Percentiles rank a stretch among this genome's conserved stretches.
phyloP scores from a whole-genome alignment of 2,797 vertebrate species.

The Dromococcyx pavoninus region DNA sequence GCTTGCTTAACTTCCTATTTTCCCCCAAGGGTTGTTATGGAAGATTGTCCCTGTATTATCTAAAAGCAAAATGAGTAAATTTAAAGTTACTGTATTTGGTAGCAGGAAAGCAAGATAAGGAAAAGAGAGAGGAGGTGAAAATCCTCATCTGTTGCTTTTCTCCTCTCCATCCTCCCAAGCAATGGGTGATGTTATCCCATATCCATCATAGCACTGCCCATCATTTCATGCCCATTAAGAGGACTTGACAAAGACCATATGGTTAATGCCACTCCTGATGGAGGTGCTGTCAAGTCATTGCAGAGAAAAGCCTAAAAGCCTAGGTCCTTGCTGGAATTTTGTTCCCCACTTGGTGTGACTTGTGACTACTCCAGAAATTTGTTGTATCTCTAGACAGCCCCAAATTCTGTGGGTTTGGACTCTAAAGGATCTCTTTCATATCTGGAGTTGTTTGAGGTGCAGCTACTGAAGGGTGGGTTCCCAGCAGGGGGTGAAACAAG shows the following conservation, averaged over 20 bases:
- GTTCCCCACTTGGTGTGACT: neutral
- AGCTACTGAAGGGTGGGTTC: neutral
- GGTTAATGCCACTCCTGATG: neutral
- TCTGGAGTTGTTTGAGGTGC: neutral
- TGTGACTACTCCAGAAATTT: neutral
- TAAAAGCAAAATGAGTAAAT: neutral
- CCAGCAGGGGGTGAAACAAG: neutral
- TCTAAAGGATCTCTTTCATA: neutral
- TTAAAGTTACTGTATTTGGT: neutral
- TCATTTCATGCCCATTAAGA: neutral
- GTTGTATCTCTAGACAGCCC: neutral
- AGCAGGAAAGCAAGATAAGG: neutral
- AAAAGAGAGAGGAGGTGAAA: neutral
- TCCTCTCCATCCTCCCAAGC: neutral
- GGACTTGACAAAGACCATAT: neutral
- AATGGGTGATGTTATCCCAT: neutral
- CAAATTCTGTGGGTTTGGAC: neutral
- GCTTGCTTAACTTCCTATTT: neutral
- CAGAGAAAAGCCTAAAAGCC: neutral
- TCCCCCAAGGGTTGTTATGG: neutral
- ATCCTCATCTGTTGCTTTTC: neutral
- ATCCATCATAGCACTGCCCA: neutral
- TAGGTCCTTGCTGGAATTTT: neutral
- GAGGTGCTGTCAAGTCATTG: neutral
- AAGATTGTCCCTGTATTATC: neutral